Base-by-base conservation (phyloP, 2,113 vertebrate genomes). In the Circaetus gallicus region DNA sequence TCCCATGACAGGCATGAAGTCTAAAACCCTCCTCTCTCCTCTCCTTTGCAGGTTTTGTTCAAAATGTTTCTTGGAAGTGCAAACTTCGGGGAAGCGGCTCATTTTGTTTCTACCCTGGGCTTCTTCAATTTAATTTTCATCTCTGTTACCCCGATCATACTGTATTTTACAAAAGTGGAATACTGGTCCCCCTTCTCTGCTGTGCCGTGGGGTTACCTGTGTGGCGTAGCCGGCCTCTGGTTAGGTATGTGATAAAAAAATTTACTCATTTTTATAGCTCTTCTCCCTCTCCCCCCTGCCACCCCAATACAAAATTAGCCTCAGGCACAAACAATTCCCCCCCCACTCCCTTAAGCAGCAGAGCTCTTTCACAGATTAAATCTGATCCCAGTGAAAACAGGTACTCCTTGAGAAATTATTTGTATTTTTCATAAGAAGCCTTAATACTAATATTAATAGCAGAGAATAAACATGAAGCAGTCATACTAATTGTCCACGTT, bases 51-150 rank as follows among this genome's bases (percentile, higher is more conserved):
- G 99, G 99, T 99, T 96, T 97, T 99, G 96, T 99, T 99, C 97
- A 99, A 99, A 97, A 99, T 99, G 99, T 99, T 99, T 89, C 98
- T 99, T 3, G 99, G 99, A 94, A 99, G 99, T 69, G 99, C 99
- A 53, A 99, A 99, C 98, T 98, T 99, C 0, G 99, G 99, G 42
- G 99, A 99, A 92, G 99, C 99, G 0, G 99, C 99, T 59, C 99
- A 99, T 96, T 99, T 99, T 55, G 98, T 99, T 84, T 99, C 99
- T 50, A 99, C 99, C 3, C 98, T 99, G 98, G 99, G 99, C 56
- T 99, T 99, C 98, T 99, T 99, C 98, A 99, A 99, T 92, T 98
- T 99, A 85, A 98, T 99, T 97, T 99, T 99, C 98, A 99, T 99
- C 97, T 99, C 99, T 38, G 99, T 99, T 62, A 99, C 99, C 67